phyloP scores from a whole-genome alignment of 2,113 vertebrate species.

The Acinonyx jubatus region DNA sequence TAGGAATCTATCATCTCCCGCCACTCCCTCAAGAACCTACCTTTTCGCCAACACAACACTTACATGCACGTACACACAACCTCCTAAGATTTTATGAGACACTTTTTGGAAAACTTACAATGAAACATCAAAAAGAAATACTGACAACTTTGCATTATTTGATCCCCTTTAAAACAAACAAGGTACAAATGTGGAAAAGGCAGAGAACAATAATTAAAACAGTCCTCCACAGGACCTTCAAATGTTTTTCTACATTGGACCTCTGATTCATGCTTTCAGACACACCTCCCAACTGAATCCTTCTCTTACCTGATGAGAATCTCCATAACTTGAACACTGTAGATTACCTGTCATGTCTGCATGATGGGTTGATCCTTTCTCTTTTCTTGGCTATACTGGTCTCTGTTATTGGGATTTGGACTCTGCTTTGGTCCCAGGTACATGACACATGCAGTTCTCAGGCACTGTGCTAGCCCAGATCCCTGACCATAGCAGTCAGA shows the following conservation, averaged over 20 bases:
- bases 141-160: neutral
- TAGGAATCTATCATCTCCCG: neutral
- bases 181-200: neutral
- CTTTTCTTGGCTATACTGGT: neutral
- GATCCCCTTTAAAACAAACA: neutral
- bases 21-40: neutral
- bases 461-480: neutral
- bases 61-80: no score
- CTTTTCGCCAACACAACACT: neutral
- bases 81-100: neutral
- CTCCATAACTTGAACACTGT: neutral
- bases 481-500: neutral
- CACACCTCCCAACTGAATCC: neutral
- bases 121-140: neutral
- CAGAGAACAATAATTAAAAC: neutral
- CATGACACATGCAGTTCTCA: neutral
- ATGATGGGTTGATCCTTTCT: neutral
- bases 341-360: neutral
- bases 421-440: neutral
- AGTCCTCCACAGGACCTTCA: neutral
- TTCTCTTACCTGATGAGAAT: neutral
- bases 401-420: neutral
- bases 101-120: neutral
- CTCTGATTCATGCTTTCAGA: neutral
- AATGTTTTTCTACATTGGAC: neutral